phyloP scores from a whole-genome alignment of 2,113 vertebrate species.

The Cinclus mexicanus region DNA sequence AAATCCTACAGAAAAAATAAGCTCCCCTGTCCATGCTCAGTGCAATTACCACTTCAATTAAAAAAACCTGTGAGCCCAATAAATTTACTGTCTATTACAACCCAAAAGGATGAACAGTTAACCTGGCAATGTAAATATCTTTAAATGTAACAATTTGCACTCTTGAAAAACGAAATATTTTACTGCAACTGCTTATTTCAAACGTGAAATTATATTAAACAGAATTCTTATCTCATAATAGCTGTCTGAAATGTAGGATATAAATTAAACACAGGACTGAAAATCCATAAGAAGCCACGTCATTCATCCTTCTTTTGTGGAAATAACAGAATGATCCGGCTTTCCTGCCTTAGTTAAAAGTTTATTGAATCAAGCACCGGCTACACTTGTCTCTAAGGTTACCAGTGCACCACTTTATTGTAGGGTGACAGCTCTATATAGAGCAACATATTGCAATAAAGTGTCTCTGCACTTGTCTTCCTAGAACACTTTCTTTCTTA shows the following conservation, averaged over 20 bases:
- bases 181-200: not conserved
- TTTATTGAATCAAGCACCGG: not conserved
- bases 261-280: not conserved
- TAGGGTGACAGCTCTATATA: not conserved
- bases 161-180: not conserved
- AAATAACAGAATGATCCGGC: not conserved
- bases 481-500: not conserved
- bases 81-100: not conserved
- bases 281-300: rapidly evolving
- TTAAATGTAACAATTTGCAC: not conserved
- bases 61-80: not conserved
- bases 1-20: not conserved
- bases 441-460: not conserved
- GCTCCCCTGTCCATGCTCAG: not conserved
- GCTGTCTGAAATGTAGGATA: not conserved
- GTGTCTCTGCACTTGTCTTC: not conserved
- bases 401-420: not conserved
- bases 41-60: not conserved
- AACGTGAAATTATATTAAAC: not conserved
- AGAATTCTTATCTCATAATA: not conserved
- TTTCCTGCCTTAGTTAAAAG: not conserved
- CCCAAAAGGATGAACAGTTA: not conserved
- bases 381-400: not conserved
- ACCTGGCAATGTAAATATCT: not conserved
- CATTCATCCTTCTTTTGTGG: not conserved